These are phyloP conservation scores for Scylla paramamosain DNA, from an alignment of 1,140 invertebrate species.

Conservation along the genomic window DNA sequence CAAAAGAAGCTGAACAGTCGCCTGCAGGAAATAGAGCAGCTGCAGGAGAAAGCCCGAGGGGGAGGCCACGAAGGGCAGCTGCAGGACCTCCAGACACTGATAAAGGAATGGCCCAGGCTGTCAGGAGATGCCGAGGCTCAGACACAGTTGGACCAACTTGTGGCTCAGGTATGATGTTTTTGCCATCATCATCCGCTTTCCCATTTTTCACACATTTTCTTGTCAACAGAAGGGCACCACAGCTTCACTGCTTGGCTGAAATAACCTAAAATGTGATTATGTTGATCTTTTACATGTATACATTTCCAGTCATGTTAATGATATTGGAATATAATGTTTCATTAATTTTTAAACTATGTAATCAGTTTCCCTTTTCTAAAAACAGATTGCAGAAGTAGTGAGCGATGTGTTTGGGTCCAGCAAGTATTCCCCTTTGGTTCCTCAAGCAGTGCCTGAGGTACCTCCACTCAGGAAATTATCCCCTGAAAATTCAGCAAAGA, in stretches of 20 bases:
- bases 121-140: constrained; percentile 61
- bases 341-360: too few relatives aligned
- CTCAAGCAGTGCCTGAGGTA: constrained; percentile 23
- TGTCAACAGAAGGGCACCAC: too few relatives aligned
- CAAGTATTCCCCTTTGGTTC: constrained; percentile 63
- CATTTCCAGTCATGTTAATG: too few relatives aligned
- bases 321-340: too few relatives aligned
- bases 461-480: constrained; percentile 21
- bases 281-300: too few relatives aligned
- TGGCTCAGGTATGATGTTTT: constrained; percentile 41
- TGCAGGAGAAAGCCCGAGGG: constrained; percentile 51
- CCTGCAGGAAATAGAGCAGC: constrained; percentile 63
- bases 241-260: too few relatives aligned
- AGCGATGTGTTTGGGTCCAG: constrained; percentile 71
- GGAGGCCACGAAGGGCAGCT: constrained; percentile 59
- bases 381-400: constrained; percentile 69
- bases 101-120: constrained; percentile 48
- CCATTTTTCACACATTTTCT: too few relatives aligned
- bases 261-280: too few relatives aligned
- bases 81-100: constrained; percentile 52
- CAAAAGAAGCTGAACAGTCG: constrained; percentile 54
- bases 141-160: constrained; percentile 57
- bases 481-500: background rate
- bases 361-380: too few relatives aligned
- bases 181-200: background rate